phyloP scores from a whole-genome alignment of 64 coral and sea anemone species.

The Pocillopora damicornis region DNA sequence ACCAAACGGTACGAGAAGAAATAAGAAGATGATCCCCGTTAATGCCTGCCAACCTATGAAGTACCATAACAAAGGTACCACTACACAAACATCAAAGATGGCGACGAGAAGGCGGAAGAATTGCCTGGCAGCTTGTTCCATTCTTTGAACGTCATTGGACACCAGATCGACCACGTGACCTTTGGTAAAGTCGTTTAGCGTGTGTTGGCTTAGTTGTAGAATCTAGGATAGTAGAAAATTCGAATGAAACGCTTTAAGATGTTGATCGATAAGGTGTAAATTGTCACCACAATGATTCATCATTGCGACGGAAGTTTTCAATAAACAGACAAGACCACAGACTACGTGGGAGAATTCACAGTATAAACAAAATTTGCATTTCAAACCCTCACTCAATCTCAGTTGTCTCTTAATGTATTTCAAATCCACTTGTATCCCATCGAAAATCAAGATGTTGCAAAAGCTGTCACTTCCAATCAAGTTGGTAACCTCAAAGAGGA shows the following conservation, averaged over 20 bases:
- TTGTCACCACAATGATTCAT: no score
- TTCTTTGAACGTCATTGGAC: constrained; percentile 49
- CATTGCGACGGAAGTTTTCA: no score
- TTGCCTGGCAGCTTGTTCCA: constrained; percentile 46
- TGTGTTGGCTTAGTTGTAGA: constrained; percentile 27
- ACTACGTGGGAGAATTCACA: no score
- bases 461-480: no score
- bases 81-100: constrained; percentile 31
- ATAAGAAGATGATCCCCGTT: constrained; percentile 27
- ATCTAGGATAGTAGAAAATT: neutral
- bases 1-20: constrained; percentile 28
- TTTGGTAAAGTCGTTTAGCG: constrained; percentile 28
- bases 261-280: no score
- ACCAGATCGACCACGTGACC: constrained; percentile 59
- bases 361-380: no score
- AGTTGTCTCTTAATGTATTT: no score
- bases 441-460: no score
- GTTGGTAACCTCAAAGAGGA: no score
- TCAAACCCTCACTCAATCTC: no score
- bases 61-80: constrained; percentile 29
- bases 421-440: no score
- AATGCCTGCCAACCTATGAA: constrained; percentile 60
- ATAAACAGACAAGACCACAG: no score
- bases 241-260: neutral
- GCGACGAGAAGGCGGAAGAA: constrained; percentile 40